A percentile compares a stretch with the other conserved stretches of the same genome.
Evolutionary conservation across 2,113 vertebrate species (phyloP).

Genomic region (Cinclus mexicanus): DNA sequence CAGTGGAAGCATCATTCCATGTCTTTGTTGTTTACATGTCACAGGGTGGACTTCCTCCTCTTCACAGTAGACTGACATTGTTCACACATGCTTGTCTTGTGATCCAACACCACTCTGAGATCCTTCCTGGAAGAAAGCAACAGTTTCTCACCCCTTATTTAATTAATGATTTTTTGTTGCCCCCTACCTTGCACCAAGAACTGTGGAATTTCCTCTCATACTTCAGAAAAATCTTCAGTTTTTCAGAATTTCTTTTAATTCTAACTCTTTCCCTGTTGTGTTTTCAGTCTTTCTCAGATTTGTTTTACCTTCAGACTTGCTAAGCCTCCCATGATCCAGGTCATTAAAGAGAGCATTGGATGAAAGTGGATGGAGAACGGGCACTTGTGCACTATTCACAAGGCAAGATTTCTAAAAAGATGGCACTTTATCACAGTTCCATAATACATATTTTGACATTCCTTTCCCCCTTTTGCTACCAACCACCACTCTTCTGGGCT

Average conservation of each 20-base stretch:
- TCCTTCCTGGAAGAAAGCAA: background rate
- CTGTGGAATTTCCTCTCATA: background rate
- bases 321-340: background rate
- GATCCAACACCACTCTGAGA: background rate
- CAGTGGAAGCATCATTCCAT: background rate
- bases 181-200: background rate
- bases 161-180: background rate
- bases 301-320: background rate
- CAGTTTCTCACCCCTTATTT: background rate
- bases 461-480: background rate
- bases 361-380: background rate
- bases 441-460: conserved; percentile 8
- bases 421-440: background rate
- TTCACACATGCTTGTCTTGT: background rate
- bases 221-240: background rate
- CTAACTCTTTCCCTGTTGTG: background rate
- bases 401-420: background rate
- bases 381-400: background rate
- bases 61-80: background rate
- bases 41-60: background rate
- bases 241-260: background rate
- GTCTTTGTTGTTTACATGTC: background rate
- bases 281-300: background rate
- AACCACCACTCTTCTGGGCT: background rate
- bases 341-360: background rate